These are phyloP conservation scores for Entelurus aequoreus DNA, from an alignment of 2,113 vertebrate species.

Conservation along the genomic window DNA sequence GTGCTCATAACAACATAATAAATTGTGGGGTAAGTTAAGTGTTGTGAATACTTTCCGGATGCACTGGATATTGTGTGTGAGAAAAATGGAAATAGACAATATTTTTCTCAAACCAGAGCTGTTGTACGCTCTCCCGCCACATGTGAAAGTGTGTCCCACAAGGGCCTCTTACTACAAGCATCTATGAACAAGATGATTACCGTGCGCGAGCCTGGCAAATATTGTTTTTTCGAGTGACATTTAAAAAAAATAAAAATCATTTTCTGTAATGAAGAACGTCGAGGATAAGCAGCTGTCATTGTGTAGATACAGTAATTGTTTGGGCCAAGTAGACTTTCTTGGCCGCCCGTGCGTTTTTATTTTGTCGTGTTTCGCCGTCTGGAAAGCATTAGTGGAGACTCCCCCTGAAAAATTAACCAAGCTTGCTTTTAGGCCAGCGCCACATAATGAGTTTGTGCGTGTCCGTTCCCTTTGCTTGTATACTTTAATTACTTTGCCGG, in stretches of 20 bases:
- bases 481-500: conserved; percentile 58
- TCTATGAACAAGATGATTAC: conserved; percentile 1
- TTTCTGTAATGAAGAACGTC: conserved; percentile 14
- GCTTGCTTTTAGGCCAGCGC: conserved; percentile 52
- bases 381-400: conserved; percentile 59
- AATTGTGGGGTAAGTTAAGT: too few species aligned
- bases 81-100: too few species aligned
- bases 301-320: conserved; percentile 25
- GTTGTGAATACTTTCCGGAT: too few species aligned
- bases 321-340: conserved; percentile 23
- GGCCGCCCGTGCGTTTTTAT: conserved; percentile 42
- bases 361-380: conserved; percentile 50
- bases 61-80: too few species aligned
- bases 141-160: not conserved
- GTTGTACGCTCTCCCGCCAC: not conserved
- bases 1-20: too few species aligned
- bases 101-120: too few species aligned
- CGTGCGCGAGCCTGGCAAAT: not conserved
- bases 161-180: not conserved
- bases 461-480: conserved; percentile 29
- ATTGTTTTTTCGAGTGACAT: conserved; percentile 1
- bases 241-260: not conserved
- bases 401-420: conserved; percentile 62
- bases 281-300: conserved; percentile 26
- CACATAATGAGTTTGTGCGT: conserved; percentile 59